Percentiles rank a stretch among this genome's conserved stretches.
These are phyloP conservation scores for Forbesichthys papilliferus DNA, from an alignment of 2,113 vertebrate genomes.

Conservation along the genomic window DNA sequence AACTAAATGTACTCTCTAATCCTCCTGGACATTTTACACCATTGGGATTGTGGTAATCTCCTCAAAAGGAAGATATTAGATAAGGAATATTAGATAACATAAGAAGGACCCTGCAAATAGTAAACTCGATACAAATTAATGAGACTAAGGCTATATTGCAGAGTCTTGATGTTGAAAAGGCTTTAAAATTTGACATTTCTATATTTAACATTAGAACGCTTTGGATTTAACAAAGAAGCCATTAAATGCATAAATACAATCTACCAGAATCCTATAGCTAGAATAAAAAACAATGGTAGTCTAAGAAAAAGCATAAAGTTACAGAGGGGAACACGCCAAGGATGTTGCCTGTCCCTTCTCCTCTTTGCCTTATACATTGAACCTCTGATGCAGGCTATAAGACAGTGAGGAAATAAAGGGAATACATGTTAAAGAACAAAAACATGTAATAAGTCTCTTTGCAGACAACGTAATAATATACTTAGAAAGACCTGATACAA, in stretches of 20 bases:
- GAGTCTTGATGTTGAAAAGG: slow-evolving; percentile 4
- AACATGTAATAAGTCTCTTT: slow-evolving; percentile 6
- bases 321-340: slow-evolving; percentile 5
- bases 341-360: slow-evolving; percentile 8
- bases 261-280: slow-evolving; percentile 16
- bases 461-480: not conserved
- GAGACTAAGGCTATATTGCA: not conserved
- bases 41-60: no score
- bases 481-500: not conserved
- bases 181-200: not conserved
- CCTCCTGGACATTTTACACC: no score
- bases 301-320: not conserved
- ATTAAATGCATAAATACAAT: slow-evolving; percentile 11
- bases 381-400: not conserved
- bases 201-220: slow-evolving; percentile 1
- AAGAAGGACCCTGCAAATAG: slow-evolving; percentile 9
- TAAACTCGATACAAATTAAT: not conserved
- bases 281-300: slow-evolving; percentile 16
- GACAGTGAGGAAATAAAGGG: slow-evolving; percentile 1
- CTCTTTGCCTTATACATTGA: not conserved
- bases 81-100: slow-evolving; percentile 11
- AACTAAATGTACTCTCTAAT: no score
- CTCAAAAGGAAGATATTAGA: not conserved
- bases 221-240: not conserved
- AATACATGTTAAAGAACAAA: not conserved